Base-by-base conservation (phyloP, 2,888 invertebrate species). In the Ptychoptera contaminata region DNA sequence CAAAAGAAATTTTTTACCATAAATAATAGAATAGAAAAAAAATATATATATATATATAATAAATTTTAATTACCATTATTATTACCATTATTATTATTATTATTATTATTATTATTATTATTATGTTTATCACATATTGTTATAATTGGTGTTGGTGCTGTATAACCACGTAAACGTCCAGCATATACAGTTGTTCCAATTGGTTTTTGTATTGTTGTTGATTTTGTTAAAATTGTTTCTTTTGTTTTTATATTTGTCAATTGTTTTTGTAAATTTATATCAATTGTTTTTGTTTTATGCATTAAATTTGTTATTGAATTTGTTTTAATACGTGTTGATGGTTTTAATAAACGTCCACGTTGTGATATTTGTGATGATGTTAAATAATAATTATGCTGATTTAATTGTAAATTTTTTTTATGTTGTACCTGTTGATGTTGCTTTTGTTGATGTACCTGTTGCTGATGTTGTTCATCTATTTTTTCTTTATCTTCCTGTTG, bases 151-250 rank as follows among this genome's bases (percentile, higher is more conserved):
- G 44, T 34, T 32, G 45, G 37, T 34, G 43, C 45, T 7, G 37
- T 47, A 32, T 47, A 39, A 37, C 47, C 43, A 14, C 46, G 47
- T 10, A 30, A 45, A 29, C 42, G 43, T 8, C 40, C 39, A 12
- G 48, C 48, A 36, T 40, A 32, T 37, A 42, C 32, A 39, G 36
- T 44, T 43, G 40, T 40, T 29, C n/a, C 23, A 12, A 12, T 31
- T 14, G n/a, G 39, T 31, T n/a, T n/a, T n/a, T n/a, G n/a, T n/a
- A n/a, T n/a, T n/a, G 12, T 39, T 32, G 40, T 15, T 51, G 49
- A 50, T 52, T 46, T 49, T 51, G 31, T 52, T 46, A 36, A 52
- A 49, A 41, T 47, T 54, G 32, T 32, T 32, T 4, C 8, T n/a
- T 9, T 32, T 4, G 9, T 11, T 11, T 32, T 32, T 7, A 11